Conservation (phyloP, 1,140 invertebrate genomes). For the Galendromus occidentalis region DNA sequence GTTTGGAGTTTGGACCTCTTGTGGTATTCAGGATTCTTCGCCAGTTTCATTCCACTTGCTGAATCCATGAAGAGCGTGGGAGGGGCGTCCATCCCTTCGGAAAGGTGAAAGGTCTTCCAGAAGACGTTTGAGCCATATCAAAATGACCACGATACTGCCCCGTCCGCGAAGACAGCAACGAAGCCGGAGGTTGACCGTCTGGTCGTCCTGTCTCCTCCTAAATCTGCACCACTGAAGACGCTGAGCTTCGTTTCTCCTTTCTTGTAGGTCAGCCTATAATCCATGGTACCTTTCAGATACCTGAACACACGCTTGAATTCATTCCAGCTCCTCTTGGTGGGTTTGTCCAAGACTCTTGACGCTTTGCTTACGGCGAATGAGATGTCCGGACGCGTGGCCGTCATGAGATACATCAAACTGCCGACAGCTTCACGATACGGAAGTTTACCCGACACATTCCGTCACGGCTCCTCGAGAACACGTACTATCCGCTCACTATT, state of each 20-base stretch:
- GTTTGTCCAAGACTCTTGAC: too few relatives aligned
- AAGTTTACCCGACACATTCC: too few relatives aligned
- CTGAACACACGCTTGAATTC: too few relatives aligned
- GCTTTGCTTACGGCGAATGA: too few relatives aligned
- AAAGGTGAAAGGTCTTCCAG: conserved; percentile 14
- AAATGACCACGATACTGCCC: conserved; percentile 14
- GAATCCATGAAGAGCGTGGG: conserved; percentile 15
- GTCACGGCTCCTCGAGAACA: too few relatives aligned
- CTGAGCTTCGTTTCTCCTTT: not conserved
- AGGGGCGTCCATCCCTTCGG: not conserved
- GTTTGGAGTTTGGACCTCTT: conserved; percentile 12
- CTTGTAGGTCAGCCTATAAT: conserved; percentile 14
- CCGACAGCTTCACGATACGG: too few relatives aligned
- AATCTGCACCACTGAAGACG: not conserved
- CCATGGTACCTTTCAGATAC: not conserved
- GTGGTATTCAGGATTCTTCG: conserved; percentile 15
- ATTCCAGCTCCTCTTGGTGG: too few relatives aligned
- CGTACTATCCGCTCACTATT: too few relatives aligned
- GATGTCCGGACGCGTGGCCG: too few relatives aligned
- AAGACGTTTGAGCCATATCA: conserved; percentile 15
- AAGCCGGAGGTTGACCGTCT: not conserved
- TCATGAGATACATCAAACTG: too few relatives aligned
- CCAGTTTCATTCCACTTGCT: conserved; percentile 17
- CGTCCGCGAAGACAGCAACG: conserved; percentile 13
- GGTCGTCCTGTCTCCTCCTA: conserved; percentile 11